These are phyloP conservation scores for Clarias platycephalus DNA, from an alignment of 2,797 vertebrate genomes.

Conservation along the genomic window DNA sequence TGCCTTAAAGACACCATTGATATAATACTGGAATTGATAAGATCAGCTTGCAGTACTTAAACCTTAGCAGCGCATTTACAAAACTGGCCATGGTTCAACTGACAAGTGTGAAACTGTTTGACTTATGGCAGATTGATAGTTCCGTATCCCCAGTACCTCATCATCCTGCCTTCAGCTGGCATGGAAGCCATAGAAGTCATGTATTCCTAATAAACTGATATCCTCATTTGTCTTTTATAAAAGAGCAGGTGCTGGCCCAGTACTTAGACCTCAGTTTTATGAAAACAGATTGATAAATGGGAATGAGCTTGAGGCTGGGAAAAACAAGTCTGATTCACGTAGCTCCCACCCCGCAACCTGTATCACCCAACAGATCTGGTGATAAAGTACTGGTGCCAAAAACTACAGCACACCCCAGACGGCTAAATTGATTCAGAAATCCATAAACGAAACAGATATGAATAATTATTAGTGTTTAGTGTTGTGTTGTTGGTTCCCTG, in stretches of 20 bases:
- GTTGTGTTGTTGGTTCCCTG: not conserved
- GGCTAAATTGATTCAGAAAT: not conserved
- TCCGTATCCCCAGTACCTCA: not conserved
- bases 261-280: not conserved
- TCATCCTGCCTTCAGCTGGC: not conserved
- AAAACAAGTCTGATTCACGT: no score
- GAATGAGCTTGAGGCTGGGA: constrained; percentile 5
- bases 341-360: no score
- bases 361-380: no score
- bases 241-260: not conserved
- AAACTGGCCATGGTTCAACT: not conserved
- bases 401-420: no score
- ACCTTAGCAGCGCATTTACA: not conserved
- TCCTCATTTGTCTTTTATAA: not conserved
- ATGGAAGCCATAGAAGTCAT: not conserved
- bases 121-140: not conserved
- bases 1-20: not conserved
- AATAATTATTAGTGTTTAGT: not conserved
- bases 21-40: not conserved
- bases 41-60: not conserved
- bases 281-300: not conserved
- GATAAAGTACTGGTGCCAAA: no score
- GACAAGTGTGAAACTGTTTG: not conserved
- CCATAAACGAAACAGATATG: not conserved
- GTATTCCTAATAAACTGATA: not conserved